Evolutionary conservation across 2,888 invertebrate genomes (phyloP).

Genomic region (Drosophila kuntzei): DNA sequence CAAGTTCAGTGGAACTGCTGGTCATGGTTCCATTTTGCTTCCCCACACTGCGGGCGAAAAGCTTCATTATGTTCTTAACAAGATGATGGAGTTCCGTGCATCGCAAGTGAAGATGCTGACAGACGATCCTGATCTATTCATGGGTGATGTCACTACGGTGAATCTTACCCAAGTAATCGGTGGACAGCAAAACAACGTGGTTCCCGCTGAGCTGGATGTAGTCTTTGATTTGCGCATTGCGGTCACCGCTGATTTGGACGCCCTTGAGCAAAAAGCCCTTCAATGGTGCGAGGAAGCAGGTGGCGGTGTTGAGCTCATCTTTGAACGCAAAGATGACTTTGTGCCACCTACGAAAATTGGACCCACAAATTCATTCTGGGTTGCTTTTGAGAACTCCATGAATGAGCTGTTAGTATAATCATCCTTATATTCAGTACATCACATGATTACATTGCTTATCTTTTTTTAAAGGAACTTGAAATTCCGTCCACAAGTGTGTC

Average conservation of each 20-base stretch:
- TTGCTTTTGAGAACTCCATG: conserved; percentile 88
- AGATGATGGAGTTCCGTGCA: conserved; percentile 88
- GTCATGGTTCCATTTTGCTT: conserved; percentile 94
- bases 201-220: conserved; percentile 92
- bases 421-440: too few relatives aligned
- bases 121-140: conserved; percentile 49
- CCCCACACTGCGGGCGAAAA: conserved; percentile 94
- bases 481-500: conserved; percentile 90
- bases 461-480: conserved; percentile 87
- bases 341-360: conserved; percentile 88
- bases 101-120: conserved; percentile 88
- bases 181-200: conserved; percentile 95
- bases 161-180: conserved; percentile 94
- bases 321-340: conserved; percentile 87
- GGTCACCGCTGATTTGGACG: conserved; percentile 86
- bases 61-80: conserved; percentile 89
- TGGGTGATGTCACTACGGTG: conserved; percentile 94
- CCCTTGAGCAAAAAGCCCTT: conserved; percentile 87
- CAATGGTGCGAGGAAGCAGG: conserved; percentile 90
- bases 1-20: conserved; percentile 92
- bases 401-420: conserved; percentile 87
- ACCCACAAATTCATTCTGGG: conserved; percentile 89
- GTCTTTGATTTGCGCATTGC: conserved; percentile 90
- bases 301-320: conserved; percentile 88
- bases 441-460: background rate